Base-by-base conservation (phyloP, 2,888 invertebrate genomes). In the Crepidodera aurea region DNA sequence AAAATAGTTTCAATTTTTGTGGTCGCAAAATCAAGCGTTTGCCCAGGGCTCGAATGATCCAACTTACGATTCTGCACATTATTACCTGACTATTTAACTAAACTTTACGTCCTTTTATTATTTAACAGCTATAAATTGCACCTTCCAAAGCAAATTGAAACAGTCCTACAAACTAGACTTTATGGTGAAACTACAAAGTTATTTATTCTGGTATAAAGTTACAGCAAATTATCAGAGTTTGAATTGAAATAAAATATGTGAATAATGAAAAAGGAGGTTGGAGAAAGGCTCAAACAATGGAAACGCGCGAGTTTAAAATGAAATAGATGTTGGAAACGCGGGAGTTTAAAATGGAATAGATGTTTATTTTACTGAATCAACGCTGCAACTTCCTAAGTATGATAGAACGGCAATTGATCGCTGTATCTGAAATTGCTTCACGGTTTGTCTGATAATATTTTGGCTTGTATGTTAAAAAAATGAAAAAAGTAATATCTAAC, bases 201-300 rank as follows among this genome's bases (percentile, higher is more conserved):
- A 40, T 27, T 55, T 55, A 29, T 42, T 19, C 42, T 44, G 4
- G 25, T 25, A 25, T 55, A 32, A 55, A 32, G 42, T 55, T 44
- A 44, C 29, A 18, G 29, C 29, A 44, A 55, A 29, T 55, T 42
- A 55, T 55, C 39, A 13, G 16, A 55, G 40, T 44, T 54, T 44
- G 22, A 12, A 44, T 44, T 55, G 54, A 32, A 13, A 55, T 55
- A 44, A 44, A 55, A 55, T 55, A 55, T 55, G 42, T 39, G 29
- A 54, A 55, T 55, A 55, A 44, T 25, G 44, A 22, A 44, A n/a
- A n/a, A 19, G 19, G 18, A 22, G 19, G 37, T 51, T 51, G n/a
- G 34, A 37, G 16, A 37, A 12, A n/a, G 27, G n/a, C 29, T 54
- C 54, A 54, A 42, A 54, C 29, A 42, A 27, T 16, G 22, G 12